Evolutionary conservation across 2,888 invertebrate species (phyloP).

Genomic region (Cantharis rustica): DNA sequence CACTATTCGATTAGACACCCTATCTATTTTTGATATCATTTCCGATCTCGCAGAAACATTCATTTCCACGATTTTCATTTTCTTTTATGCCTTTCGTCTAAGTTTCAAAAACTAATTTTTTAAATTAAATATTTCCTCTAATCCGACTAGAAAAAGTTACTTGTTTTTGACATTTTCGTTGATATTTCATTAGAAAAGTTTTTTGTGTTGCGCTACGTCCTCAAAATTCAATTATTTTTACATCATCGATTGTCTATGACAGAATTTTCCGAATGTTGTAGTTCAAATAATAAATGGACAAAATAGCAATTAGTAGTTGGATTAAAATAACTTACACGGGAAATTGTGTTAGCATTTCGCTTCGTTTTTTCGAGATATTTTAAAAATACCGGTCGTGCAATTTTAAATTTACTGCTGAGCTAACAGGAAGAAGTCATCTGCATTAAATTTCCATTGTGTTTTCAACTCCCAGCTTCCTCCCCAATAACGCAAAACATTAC

Average conservation of each 20-base stretch:
- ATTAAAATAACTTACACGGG: background rate
- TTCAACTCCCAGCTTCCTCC: background rate
- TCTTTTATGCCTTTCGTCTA: background rate
- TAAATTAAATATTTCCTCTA: background rate
- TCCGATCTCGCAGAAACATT: background rate
- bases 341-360: background rate
- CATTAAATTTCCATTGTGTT: background rate
- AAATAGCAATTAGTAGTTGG: background rate
- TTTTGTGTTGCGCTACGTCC: background rate
- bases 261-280: background rate
- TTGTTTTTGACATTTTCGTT: background rate
- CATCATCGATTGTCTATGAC: background rate
- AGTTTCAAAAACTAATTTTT: background rate
- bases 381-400: background rate
- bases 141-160: background rate
- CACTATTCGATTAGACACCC: background rate
- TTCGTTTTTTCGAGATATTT: background rate
- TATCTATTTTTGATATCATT: background rate
- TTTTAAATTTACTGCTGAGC: background rate
- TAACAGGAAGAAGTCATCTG: background rate
- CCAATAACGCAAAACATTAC: background rate
- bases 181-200: background rate
- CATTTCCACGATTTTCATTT: background rate
- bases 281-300: background rate
- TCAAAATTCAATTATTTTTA: background rate